Evolutionary conservation across 2,888 invertebrate species (phyloP).

Genomic region (Amblyjoppa fuscipennis): DNA sequence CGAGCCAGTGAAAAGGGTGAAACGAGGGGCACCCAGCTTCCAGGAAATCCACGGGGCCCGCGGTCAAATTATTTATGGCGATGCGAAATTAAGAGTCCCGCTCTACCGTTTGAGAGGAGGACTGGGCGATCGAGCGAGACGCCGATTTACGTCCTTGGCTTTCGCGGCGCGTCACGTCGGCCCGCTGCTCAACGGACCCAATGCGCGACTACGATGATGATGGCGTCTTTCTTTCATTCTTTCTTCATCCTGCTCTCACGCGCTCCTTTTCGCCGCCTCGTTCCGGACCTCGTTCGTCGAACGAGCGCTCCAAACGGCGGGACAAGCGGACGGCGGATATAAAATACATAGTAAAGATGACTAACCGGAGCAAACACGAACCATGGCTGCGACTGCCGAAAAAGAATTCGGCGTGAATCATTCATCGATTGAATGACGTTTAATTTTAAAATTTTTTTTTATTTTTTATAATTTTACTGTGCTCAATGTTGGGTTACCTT

Average conservation of each 20-base stretch:
- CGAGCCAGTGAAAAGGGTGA: constrained; percentile 52
- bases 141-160: constrained; percentile 81
- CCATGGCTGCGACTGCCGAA: constrained; percentile 1
- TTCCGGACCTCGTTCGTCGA: constrained; percentile 31
- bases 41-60: constrained; percentile 81
- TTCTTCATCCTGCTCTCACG: constrained; percentile 1
- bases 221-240: constrained; percentile 56
- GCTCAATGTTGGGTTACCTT: not conserved
- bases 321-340: constrained; percentile 5
- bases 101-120: constrained; percentile 79
- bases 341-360: constrained; percentile 40
- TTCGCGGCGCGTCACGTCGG: constrained; percentile 70
- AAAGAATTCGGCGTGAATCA: not conserved
- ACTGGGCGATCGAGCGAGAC: constrained; percentile 77
- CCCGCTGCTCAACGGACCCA: constrained; percentile 56
- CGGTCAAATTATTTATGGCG: constrained; percentile 85
- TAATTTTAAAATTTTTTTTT: not conserved
- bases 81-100: constrained; percentile 84
- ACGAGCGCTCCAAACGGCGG: constrained; percentile 54
- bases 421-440: not conserved
- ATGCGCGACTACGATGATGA: constrained; percentile 61
- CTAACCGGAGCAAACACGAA: constrained; percentile 41
- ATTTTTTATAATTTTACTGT: not conserved
- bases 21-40: constrained; percentile 72
- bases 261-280: constrained; percentile 25